Evolutionary conservation across 2,888 invertebrate genomes (phyloP), one percentile per base, ranked within the genome.

Genomic region (Nymphalis urticae): DNA sequence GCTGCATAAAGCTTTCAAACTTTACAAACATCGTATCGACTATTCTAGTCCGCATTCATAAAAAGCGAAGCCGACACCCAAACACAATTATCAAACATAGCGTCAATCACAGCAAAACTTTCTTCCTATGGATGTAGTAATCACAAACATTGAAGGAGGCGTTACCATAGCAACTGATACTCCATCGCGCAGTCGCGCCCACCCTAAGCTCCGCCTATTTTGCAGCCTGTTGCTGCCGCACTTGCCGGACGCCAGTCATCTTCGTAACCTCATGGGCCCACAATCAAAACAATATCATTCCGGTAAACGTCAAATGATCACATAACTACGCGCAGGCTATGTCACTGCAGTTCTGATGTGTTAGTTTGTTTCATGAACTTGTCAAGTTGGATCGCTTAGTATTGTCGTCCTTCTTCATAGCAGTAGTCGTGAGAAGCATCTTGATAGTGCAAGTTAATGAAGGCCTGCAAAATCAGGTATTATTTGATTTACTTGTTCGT

Each of bases 221-320:
- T 78, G 80, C 87, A 86, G 92, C 92, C 93, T 92, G 92, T 93
- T 92, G 93, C 89, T 90, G 82, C 80, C 83, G 82, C 75, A 75
- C 66, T 75, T 73, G 80, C 79, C 85, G 82, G 74, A 79, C 88
- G 89, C 86, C 90, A 92, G 92, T 92, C 82, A 83, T 77, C 78
- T 78, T 71, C 77, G 66, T 77, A 77, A 79, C 77, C 78, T 79
- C 82, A 82, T 75, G 79, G 80, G 86, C 81, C 82, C 77, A 85
- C 85, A 81, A 82, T 79, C 83, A 77, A 80, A 78, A 65, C 65
- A 71, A 68, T 42, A 62, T 58, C 19, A 64, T 24, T 64, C 51
- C 56, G 42, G 58, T 56, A 60, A 67, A 48, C 60, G 53, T n/a
- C n/a, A 27, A 50, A 65, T 65, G 64, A 60, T 60, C 63, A 50